Evolutionary conservation across 1,140 invertebrate genomes (phyloP), one percentile per base, ranked within the genome.

Genomic region (Drosophila chauvacae): DNA sequence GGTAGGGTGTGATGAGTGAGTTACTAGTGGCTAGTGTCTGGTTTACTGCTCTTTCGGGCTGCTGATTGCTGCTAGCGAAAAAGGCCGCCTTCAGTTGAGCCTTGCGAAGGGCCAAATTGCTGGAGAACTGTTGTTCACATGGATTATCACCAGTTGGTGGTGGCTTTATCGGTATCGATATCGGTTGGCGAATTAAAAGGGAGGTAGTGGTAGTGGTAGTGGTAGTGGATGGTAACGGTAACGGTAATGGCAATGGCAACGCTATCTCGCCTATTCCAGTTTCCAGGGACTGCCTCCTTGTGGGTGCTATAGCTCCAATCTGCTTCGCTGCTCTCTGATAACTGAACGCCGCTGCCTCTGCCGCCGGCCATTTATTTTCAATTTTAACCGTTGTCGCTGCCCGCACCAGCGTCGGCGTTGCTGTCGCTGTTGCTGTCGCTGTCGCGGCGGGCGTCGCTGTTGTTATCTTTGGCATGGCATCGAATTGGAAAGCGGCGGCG

Each of bases 281-380:
- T 41, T 6, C 26, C 35, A 28, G 42, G 16, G 26, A 33, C 56
- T 51, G 28, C 56, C 45, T 28, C 28, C 33, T n/a, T 41, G 41
- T 41, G 47, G 42, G 23, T 62, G 61, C 37, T 57, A 4, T 23
- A 65, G 62, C 62, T 65, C 62, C 57, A 62, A 65, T 65, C 62
- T 75, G 81, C 77, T 91, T 75, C 77, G 80, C 59, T 90, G 82
- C 80, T 90, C 81, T 85, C 77, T 90, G 90, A 91, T 91, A 87
- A 91, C 90, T 91, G 82, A 91, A 85, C 65, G 81, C 77, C 70
- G 78, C 88, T 78, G 74, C 79, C 90, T 72, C 80, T 86, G 69
- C 90, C 56, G 56, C 55, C 81, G 79, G 73, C 61, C 81, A 91
- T 91, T 91, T 91, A 91, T 91, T 91, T 90, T 91, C 84, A 72